These are phyloP conservation scores for Agrypnia vestita DNA, from an alignment of 1,140 invertebrate genomes.

Conservation along the genomic window DNA sequence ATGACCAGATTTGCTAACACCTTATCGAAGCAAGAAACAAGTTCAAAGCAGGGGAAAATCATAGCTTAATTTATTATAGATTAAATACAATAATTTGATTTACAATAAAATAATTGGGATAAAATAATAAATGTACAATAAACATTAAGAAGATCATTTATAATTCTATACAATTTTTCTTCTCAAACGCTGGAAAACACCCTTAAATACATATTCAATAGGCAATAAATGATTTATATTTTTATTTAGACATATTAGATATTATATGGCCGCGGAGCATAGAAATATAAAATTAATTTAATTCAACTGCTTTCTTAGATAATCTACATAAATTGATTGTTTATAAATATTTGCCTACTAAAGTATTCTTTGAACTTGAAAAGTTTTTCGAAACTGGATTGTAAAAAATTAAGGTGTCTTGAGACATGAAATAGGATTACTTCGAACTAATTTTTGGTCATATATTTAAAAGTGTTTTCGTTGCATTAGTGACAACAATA, in stretches of 20 bases:
- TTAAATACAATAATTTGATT: conserved; percentile 31
- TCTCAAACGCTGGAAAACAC: conserved; percentile 8
- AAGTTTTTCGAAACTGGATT: no score
- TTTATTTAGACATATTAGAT: no score
- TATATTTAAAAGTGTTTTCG: conserved; percentile 25
- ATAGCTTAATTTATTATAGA: conserved; percentile 23
- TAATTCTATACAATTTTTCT: conserved; percentile 53
- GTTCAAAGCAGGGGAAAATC: not conserved
- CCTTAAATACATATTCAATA: not conserved
- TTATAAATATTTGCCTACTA: no score
- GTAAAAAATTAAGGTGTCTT: no score
- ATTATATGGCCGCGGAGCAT: no score
- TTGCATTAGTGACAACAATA: conserved; percentile 6
- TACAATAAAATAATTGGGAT: conserved; percentile 26
- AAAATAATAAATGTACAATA: conserved; percentile 58
- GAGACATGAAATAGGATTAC: not conserved
- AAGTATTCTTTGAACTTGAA: no score
- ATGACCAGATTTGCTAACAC: conserved; percentile 22
- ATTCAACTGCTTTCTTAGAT: no score
- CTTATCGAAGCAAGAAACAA: conserved; percentile 8
- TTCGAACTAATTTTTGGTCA: not conserved
- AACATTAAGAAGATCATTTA: conserved; percentile 55
- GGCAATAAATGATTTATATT: no score
- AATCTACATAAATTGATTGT: no score
- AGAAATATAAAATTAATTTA: no score